Percentiles rank a stretch among this genome's conserved stretches.
Evolutionary conservation across 2,113 vertebrate species (phyloP).

Genomic region (Cebidichthys violaceus): DNA sequence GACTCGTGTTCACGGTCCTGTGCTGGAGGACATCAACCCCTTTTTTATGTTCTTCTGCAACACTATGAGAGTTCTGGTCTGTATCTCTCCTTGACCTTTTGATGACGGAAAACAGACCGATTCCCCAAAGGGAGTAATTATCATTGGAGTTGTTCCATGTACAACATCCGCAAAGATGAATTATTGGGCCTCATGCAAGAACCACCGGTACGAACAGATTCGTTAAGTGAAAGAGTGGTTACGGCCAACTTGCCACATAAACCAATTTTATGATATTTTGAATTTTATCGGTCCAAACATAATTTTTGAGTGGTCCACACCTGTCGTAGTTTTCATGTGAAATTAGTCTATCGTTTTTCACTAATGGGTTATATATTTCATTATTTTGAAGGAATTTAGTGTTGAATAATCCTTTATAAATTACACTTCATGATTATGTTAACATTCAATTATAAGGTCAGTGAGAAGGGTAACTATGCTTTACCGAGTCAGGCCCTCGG

Average conservation of each 20-base stretch:
- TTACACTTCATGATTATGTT: not conserved
- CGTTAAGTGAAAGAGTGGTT: not conserved
- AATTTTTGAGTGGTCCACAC: not conserved
- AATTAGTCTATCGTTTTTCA: not conserved
- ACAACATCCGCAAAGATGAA: not conserved
- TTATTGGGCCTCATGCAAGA: not conserved
- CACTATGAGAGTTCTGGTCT: not conserved
- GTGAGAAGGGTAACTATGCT: not conserved
- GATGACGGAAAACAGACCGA: conserved; percentile 5
- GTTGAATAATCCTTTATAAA: not conserved
- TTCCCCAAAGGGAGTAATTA: conserved; percentile 5
- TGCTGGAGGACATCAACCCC: not conserved
- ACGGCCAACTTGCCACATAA: not conserved
- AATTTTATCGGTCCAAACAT: not conserved
- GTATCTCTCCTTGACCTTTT: not conserved
- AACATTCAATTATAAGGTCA: not conserved
- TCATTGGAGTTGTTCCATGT: conserved; percentile 2
- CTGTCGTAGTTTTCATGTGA: not conserved
- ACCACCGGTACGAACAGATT: not conserved
- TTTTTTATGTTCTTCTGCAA: conserved; percentile 1
- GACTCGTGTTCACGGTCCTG: conserved; percentile 7
- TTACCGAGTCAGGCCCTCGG: not conserved
- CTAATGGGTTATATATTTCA: not conserved
- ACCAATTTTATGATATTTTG: not conserved
- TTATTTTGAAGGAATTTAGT: not conserved